Evolutionary conservation across 2,113 vertebrate species (phyloP), one percentile per base, ranked within the genome.

Genomic region (Brienomyrus longianalis): DNA sequence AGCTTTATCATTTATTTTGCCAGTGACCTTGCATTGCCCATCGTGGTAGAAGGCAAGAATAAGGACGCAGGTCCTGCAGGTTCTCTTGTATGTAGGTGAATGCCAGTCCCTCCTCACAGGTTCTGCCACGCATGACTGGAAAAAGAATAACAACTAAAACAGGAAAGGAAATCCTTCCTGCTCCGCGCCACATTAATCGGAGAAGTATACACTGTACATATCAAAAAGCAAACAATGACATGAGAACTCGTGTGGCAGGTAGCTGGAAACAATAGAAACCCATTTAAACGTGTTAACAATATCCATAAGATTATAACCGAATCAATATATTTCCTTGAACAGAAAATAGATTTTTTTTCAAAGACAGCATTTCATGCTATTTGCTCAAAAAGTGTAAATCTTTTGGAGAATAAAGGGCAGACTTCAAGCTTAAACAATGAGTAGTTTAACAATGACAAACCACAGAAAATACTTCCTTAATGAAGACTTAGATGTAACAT

Each of bases 231-330:
- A 70, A 70, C 62, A 13, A 13, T 31, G 27, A 66, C 3, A 11
- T 31, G 10, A 9, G 27, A 31, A 10, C 62, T 31, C 0, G 62
- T 1, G 27, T 70, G 13, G 62, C 62, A 70, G n/a, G n/a, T 70
- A 70, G 27, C 62, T 70, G 3, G 10, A 31, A 70, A 70, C n/a
- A 70, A n/a, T 11, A 91, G 90, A 91, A 91, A 88, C 89, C 74
- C 11, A 90, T 92, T 92, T 91, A 88, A 92, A 88, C 92, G 90
- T 87, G 90, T 92, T 89, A 91, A 50, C 27, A 88, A 85, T 85
- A 88, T 89, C 85, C 83, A 89, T 21, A 35, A 50, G 88, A 56
- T 89, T 47, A 62, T 54, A 31, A 66, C n/a, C 54, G 84, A 66
- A 87, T 62, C 56, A 62, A 9, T 62, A n/a, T 62, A 62, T 62